Evolutionary conservation across 2,113 vertebrate genomes (phyloP).

Genomic region (Heterochromis multidens): DNA sequence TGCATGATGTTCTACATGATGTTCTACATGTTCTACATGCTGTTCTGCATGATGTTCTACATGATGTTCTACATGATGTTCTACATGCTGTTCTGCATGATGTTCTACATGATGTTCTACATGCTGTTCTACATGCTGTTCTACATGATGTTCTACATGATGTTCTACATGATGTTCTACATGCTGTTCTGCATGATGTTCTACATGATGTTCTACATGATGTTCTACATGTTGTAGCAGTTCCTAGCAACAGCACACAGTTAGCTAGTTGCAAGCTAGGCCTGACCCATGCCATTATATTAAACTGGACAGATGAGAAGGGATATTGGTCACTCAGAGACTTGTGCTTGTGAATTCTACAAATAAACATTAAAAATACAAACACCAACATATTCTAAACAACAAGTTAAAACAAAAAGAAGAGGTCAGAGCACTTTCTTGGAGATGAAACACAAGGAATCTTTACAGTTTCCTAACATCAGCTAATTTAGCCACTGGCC

Average conservation of each 20-base stretch:
- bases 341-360: not conserved
- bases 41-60: too few relatives aligned
- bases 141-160: too few relatives aligned
- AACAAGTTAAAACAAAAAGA: not conserved
- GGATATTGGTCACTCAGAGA: not conserved
- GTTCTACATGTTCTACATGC: too few relatives aligned
- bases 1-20: too few relatives aligned
- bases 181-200: too few relatives aligned
- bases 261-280: not conserved
- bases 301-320: not conserved
- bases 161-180: too few relatives aligned
- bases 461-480: not conserved
- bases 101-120: too few relatives aligned
- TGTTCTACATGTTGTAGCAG: not conserved
- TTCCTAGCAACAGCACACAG: not conserved
- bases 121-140: too few relatives aligned
- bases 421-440: not conserved
- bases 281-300: not conserved
- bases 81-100: too few relatives aligned
- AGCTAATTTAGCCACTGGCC: not conserved
- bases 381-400: not conserved
- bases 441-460: not conserved
- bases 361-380: not conserved
- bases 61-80: too few relatives aligned
- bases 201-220: too few relatives aligned